Base-by-base conservation (phyloP, 2,113 vertebrate genomes). In the Barnardius zonarius region DNA sequence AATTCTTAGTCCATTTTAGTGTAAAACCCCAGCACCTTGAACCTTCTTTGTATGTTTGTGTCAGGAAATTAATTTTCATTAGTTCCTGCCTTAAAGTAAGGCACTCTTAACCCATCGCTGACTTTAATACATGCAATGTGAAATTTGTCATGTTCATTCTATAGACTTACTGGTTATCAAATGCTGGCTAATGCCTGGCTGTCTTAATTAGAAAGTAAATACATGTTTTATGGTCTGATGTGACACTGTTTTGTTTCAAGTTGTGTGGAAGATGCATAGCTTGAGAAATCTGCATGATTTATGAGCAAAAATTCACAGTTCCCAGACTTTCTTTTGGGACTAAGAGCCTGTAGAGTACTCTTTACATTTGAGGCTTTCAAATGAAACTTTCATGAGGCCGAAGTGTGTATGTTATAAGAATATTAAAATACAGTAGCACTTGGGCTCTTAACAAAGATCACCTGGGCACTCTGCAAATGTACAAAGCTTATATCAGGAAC, bases 181-280 rank as follows among this genome's bases (percentile, higher is more conserved):
- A 30, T 27, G 13, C 18, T 88, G 41, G 5, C n/a, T 77, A 17
- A 35, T 22, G 8, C 59, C 28, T 95, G 64, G 5, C 17, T 78
- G 2, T 70, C 73, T 90, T 52, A 77, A 37, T 80, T 74, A 57
- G 37, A 74, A 95, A 86, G 44, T 35, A 57, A 79, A 17, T 8
- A 20, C 6, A 7, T 1, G 2, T 89, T 84, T 81, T 51, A 7
- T 67, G 54, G 28, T 44, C 39, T 1, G 1, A 10, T 0, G 1
- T 74, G 61, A 67, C 23, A 10, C 20, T 3, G 0, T 46, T 57
- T 81, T 67, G 16, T 57, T 78, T 74, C n/a, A 64, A 28, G 19
- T 70, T 70, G 8, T 67, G 13, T 59, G 43, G 25, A 87, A 82
- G 52, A 57, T 23, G 27, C 5, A 1, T 20, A 7, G 13, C 74